Base-by-base conservation (phyloP, 2,113 vertebrate genomes). In the Sapayoa aenigma region DNA sequence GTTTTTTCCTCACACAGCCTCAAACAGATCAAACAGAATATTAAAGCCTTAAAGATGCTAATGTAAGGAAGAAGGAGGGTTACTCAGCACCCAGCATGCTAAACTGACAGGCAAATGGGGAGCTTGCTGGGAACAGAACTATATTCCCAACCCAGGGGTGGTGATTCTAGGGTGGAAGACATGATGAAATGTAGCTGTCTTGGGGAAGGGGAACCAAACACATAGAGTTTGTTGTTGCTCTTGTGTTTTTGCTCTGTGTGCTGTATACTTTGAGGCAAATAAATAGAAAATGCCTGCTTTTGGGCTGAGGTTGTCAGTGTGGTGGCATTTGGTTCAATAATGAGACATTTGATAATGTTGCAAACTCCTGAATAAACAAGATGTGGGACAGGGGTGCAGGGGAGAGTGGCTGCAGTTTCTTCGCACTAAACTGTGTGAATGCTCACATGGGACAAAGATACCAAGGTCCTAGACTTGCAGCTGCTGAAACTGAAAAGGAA, bases 21-120 rank as follows among this genome's bases (percentile, higher is more conserved):
- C 76, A 47, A 68, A 68, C 15, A 83, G 74, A 91, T 97, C 91
- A 95, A 94, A 95, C 63, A 71, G 84, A 89, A 86, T 88, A 85
- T 91, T 83, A 87, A 94, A 80, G 39, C 75, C 78, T 79, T 91
- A 67, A 83, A 93, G 66, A 71, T 91, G 63, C 41, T 90, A 82
- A n/a, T 30, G 67, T 74, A 55, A 90, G 67, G 72, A 89, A 89
- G 84, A 71, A 68, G 78, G 63, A 81, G 42, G 22, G 82, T 91
- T 93, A 93, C 79, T 87, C 71, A 86, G 52, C 76, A 80, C 76
- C 47, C 52, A 28, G 44, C 25, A 18, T 2, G 2, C 27, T 39
- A 15, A 79, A 50, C 28, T 50, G 84, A 47, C 42, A 68, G 74
- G 59, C 59, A 80, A 39, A 66, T 37, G 65, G 30, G 44, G 33